Evolutionary conservation across 2,797 vertebrate genomes (phyloP).

Genomic region (Gymnothorax javanicus): DNA sequence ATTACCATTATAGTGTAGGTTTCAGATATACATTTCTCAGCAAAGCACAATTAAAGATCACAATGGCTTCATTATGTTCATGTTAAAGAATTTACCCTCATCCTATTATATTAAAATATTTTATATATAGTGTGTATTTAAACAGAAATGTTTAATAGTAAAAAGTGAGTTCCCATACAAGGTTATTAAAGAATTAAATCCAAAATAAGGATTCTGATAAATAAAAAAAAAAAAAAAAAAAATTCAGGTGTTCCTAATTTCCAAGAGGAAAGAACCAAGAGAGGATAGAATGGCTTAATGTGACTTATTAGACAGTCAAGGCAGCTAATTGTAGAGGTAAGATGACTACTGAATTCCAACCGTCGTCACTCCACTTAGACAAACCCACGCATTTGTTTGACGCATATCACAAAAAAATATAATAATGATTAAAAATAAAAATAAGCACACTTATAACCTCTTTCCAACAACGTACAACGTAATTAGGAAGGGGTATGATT

Average conservation of each 20-base stretch:
- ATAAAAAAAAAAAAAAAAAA: constrained; percentile 63
- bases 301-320: constrained; percentile 39
- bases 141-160: constrained; percentile 69
- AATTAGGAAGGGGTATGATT: constrained; percentile 15
- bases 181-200: constrained; percentile 75
- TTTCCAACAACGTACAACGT: constrained; percentile 32
- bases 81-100: constrained; percentile 72
- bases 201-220: constrained; percentile 68
- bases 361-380: constrained; percentile 32
- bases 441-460: constrained; percentile 51
- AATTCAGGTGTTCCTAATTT: constrained; percentile 53
- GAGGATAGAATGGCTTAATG: constrained; percentile 39
- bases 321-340: constrained; percentile 35
- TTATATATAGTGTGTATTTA: constrained; percentile 69
- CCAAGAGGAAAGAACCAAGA: constrained; percentile 32
- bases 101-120: constrained; percentile 81
- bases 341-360: constrained; percentile 36
- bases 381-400: constrained; percentile 59
- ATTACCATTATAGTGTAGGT: constrained; percentile 66
- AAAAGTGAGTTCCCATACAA: constrained; percentile 74
- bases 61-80: constrained; percentile 73
- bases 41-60: constrained; percentile 73
- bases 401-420: constrained; percentile 53
- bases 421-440: constrained; percentile 35
- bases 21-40: constrained; percentile 76